Evolutionary conservation across 64 coral and sea anemone species (phyloP).

Genomic region (Dendrophyllia cribrosa): DNA sequence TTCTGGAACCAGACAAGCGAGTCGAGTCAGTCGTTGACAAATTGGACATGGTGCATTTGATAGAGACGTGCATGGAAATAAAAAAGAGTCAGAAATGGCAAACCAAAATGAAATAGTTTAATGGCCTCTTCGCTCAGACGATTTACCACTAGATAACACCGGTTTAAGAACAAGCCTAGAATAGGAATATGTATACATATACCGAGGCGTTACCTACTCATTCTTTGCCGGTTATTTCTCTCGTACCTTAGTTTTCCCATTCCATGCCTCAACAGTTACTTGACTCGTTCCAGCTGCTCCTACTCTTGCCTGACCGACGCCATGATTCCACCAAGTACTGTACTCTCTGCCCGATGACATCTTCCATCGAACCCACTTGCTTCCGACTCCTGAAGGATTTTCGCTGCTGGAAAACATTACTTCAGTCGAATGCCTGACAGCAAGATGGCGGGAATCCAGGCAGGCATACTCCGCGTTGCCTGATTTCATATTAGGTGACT

Average conservation of each 20-base stretch:
- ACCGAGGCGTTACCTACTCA: background rate
- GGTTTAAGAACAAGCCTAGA: too few species aligned
- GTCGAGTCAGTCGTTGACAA: too few species aligned
- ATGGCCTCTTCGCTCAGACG: too few species aligned
- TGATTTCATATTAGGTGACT: constrained; percentile 32
- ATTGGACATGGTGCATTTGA: too few species aligned
- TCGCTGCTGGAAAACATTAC: constrained; percentile 79
- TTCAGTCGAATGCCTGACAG: constrained; percentile 43
- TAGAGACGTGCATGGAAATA: too few species aligned
- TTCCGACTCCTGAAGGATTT: constrained; percentile 46
- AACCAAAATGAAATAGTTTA: too few species aligned
- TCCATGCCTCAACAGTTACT: constrained; percentile 66
- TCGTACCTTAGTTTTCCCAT: constrained; percentile 51
- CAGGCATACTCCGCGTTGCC: constrained; percentile 31
- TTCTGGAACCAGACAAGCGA: too few species aligned
- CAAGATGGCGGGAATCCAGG: constrained; percentile 71
- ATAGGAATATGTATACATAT: background rate
- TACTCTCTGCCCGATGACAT: constrained; percentile 58
- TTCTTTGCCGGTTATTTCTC: background rate
- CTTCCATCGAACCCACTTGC: constrained; percentile 74
- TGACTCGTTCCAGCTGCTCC: background rate
- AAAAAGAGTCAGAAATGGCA: too few species aligned
- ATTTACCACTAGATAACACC: too few species aligned
- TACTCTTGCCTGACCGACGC: constrained; percentile 30
- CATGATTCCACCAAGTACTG: constrained; percentile 69